Conservation (phyloP, 2,797 vertebrate genomes). For the Danio jaintianensis region DNA sequence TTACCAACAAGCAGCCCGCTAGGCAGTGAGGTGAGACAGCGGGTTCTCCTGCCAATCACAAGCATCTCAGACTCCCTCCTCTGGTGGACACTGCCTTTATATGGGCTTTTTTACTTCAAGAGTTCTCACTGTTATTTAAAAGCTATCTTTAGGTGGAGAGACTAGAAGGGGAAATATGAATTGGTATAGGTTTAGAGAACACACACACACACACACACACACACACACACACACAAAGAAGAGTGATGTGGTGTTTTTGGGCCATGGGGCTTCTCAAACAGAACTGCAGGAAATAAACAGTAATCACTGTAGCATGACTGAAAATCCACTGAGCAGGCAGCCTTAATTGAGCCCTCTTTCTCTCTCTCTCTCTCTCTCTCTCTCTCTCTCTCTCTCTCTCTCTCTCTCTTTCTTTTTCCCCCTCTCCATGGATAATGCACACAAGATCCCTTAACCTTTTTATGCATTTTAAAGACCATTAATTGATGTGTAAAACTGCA, state of each 20-base stretch:
- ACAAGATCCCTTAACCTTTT: slow-evolving; percentile 35
- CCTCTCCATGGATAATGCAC: slow-evolving; percentile 52
- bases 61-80: slow-evolving; percentile 52
- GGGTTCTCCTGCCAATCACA: slow-evolving; percentile 66
- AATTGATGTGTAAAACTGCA: slow-evolving; percentile 41
- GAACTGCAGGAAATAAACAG: slow-evolving; percentile 69
- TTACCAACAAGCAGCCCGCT: slow-evolving; percentile 61
- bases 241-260: slow-evolving; percentile 54
- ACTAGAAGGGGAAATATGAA: slow-evolving; percentile 33
- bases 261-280: slow-evolving; percentile 51
- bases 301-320: slow-evolving; percentile 66
- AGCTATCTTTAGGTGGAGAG: slow-evolving; percentile 49
- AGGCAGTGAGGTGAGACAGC: slow-evolving; percentile 61
- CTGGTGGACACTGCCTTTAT: slow-evolving; percentile 61
- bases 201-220: slow-evolving; percentile 16
- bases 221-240: not conserved
- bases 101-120: slow-evolving; percentile 55
- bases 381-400: slow-evolving; percentile 49
- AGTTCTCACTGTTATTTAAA: slow-evolving; percentile 56
- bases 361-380: slow-evolving; percentile 37
- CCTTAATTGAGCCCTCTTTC: slow-evolving; percentile 64
- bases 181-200: slow-evolving; percentile 25
- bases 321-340: slow-evolving; percentile 57
- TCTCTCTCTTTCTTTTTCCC: slow-evolving; percentile 53
- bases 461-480: slow-evolving; percentile 42